Evolutionary conservation across 1,140 invertebrate species (phyloP).

Genomic region (Drosophila ambigua): DNA sequence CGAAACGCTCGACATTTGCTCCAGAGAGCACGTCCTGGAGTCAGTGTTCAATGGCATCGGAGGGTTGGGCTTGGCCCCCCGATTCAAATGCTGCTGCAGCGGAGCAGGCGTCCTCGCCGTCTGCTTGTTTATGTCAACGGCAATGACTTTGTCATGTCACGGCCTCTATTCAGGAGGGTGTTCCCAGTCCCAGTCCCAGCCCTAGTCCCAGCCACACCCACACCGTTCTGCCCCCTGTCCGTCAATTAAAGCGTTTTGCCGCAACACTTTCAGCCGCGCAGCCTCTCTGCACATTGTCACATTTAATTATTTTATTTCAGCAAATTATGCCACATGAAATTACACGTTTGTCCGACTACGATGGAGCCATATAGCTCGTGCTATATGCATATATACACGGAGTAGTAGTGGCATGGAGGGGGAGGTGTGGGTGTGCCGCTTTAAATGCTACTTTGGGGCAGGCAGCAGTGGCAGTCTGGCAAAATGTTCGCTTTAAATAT

Average conservation of each 20-base stretch:
- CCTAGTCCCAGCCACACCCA: constrained; percentile 1
- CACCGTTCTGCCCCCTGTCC: neutral
- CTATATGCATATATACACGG: too few species aligned
- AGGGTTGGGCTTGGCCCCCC: neutral
- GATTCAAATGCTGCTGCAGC: constrained; percentile 25
- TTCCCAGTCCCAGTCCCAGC: too few species aligned
- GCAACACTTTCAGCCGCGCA: neutral
- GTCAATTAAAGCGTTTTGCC: constrained; percentile 55
- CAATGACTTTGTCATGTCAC: constrained; percentile 63
- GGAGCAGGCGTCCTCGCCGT: neutral
- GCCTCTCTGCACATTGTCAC: constrained; percentile 40
- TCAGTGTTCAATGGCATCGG: constrained; percentile 51
- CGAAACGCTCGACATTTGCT: constrained; percentile 17
- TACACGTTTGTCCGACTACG: constrained; percentile 50
- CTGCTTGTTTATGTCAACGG: constrained; percentile 62
- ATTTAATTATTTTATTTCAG: constrained; percentile 52
- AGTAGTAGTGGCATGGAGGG: too few species aligned
- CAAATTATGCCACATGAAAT: constrained; percentile 55
- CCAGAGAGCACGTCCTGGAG: constrained; percentile 51
- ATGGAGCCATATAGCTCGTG: constrained; percentile 32
- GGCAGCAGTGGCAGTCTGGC: too few species aligned
- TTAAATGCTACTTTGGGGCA: constrained; percentile 17
- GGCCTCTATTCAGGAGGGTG: constrained; percentile 21
- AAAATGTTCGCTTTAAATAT: constrained; percentile 31
- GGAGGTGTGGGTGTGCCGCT: neutral